Percentiles rank a stretch among this genome's conserved stretches.
phyloP scores from a whole-genome alignment of 2,113 vertebrate species.

The Phocoena sinus region DNA sequence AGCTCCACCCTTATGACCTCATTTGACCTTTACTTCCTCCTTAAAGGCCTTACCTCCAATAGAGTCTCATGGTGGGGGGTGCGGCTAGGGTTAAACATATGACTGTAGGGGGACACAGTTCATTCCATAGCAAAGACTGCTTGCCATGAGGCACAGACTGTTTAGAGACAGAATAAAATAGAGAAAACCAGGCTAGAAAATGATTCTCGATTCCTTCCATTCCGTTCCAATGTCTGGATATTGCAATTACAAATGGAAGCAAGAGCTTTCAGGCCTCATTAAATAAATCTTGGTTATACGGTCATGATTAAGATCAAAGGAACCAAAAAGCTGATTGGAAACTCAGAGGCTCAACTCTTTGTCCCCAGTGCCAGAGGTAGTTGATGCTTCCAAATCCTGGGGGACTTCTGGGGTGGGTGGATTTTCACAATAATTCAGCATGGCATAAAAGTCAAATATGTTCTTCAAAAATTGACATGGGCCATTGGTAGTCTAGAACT shows the following conservation, averaged over 20 bases:
- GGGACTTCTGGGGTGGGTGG: too few species aligned
- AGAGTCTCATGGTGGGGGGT: not conserved
- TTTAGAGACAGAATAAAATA: not conserved
- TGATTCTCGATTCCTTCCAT: not conserved
- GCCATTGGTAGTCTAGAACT: conserved; percentile 44
- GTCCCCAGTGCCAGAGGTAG: not conserved
- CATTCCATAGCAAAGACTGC: not conserved
- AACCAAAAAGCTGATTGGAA: not conserved
- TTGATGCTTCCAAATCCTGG: not conserved
- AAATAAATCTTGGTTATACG: not conserved
- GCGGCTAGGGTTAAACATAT: not conserved
- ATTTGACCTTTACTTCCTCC: not conserved
- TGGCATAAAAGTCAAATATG: conserved; percentile 50
- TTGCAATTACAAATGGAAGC: not conserved
- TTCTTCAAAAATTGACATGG: conserved; percentile 24
- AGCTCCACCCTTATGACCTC: not conserved
- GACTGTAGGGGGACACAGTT: not conserved
- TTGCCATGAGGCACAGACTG: not conserved
- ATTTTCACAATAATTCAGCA: not conserved
- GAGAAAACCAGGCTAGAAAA: not conserved
- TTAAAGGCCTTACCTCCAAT: not conserved
- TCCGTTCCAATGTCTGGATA: not conserved
- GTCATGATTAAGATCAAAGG: conserved; percentile 7
- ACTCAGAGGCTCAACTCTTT: not conserved
- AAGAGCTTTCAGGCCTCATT: not conserved